Evolutionary conservation across 2,113 vertebrate genomes (phyloP).

Genomic region (Colius striatus): DNA sequence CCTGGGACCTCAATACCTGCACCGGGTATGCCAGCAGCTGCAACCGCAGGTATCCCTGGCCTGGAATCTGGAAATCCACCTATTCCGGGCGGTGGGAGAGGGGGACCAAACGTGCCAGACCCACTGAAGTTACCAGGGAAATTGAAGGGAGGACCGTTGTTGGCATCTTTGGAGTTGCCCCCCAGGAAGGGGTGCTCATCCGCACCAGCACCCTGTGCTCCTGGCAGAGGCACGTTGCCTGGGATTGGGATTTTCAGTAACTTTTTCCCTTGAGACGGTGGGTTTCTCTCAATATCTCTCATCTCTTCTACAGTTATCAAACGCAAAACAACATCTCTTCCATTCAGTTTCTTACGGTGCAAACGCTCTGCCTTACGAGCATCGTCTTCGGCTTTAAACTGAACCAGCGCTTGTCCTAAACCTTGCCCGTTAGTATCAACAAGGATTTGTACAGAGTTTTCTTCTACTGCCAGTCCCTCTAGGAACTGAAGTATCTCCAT

Average conservation of each 20-base stretch:
- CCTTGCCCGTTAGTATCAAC: conserved; percentile 92
- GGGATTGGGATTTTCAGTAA: conserved; percentile 84
- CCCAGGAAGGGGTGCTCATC: conserved; percentile 91
- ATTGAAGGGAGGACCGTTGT: conserved; percentile 88
- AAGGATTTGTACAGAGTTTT: conserved; percentile 91
- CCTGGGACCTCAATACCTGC: conserved; percentile 87
- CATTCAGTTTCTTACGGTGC: conserved; percentile 96
- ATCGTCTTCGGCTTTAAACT: conserved; percentile 94
- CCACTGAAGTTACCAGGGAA: conserved; percentile 85
- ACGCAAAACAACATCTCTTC: conserved; percentile 94
- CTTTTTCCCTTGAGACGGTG: conserved; percentile 91
- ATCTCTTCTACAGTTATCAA: conserved; percentile 92
- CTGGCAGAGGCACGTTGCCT: conserved; percentile 75
- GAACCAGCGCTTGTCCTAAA: conserved; percentile 94
- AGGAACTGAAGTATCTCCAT: conserved; percentile 93
- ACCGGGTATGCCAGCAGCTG: conserved; percentile 85
- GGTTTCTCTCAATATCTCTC: conserved; percentile 95
- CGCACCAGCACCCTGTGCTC: conserved; percentile 62
- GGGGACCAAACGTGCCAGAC: conserved; percentile 88
- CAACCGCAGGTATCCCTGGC: conserved; percentile 81
- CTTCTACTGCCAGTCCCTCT: conserved; percentile 91
- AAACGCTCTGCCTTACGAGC: conserved; percentile 93
- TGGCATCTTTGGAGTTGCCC: conserved; percentile 86
- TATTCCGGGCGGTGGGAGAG: conserved; percentile 89
- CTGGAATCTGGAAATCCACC: conserved; percentile 87